phyloP scores from a whole-genome alignment of 1,140 invertebrate genomes.

The Drosophila bifasciata region DNA sequence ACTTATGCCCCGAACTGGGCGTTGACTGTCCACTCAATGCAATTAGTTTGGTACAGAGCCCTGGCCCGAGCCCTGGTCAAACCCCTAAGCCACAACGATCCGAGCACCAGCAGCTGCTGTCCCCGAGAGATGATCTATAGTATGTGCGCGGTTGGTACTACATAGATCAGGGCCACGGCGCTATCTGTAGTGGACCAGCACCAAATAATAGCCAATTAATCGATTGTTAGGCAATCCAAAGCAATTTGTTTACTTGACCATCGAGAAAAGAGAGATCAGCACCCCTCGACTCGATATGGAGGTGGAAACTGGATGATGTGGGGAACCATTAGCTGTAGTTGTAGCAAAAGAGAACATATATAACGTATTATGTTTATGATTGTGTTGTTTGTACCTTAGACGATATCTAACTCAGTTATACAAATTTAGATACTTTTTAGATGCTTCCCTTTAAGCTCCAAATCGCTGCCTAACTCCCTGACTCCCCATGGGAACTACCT shows the following conservation, averaged over 20 bases:
- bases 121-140: conserved; percentile 39
- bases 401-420: no score
- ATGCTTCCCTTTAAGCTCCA: no score
- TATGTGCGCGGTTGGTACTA: background rate
- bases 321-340: no score
- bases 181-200: conserved; percentile 25
- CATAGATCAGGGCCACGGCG: conserved; percentile 22
- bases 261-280: no score
- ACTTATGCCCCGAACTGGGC: conserved; percentile 36
- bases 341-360: no score
- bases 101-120: conserved; percentile 51
- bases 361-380: no score
- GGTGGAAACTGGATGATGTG: no score
- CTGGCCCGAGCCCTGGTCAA: background rate
- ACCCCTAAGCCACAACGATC: background rate
- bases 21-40: conserved; percentile 70
- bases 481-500: conserved; percentile 1
- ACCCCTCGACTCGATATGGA: no score
- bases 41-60: conserved; percentile 53
- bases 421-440: no score
- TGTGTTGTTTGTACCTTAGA: no score
- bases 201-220: conserved; percentile 45
- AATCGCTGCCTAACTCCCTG: no score
- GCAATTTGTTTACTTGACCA: conserved; percentile 4
- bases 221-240: conserved; percentile 32